Percentiles rank a stretch among this genome's conserved stretches.
Conservation (phyloP, 2,888 invertebrate species). For the Drosophila nr. perissopoda region DNA sequence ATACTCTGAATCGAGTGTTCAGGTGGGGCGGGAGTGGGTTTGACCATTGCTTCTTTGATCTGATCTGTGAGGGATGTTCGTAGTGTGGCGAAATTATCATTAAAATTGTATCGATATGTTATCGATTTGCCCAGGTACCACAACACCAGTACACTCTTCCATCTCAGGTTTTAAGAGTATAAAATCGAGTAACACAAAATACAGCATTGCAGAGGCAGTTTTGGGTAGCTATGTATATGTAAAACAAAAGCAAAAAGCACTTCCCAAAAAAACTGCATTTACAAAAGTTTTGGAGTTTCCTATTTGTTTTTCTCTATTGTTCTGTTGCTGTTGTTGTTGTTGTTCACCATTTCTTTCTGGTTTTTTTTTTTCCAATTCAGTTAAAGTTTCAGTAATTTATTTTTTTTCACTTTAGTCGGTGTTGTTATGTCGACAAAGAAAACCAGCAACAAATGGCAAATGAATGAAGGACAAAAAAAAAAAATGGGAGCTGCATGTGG, state of each 20-base stretch:
- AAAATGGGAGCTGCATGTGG: slow-evolving; percentile 46
- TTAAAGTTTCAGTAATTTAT: slow-evolving; percentile 33
- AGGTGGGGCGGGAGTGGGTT: neutral
- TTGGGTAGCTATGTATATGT: neutral
- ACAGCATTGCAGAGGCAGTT: neutral
- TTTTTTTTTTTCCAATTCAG: slow-evolving; percentile 24
- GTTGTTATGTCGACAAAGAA: slow-evolving; percentile 67
- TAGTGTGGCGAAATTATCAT: neutral
- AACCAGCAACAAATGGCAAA: slow-evolving; percentile 66
- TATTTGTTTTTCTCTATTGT: slow-evolving; percentile 54
- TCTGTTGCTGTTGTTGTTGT: slow-evolving; percentile 17
- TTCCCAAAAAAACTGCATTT: slow-evolving; percentile 54
- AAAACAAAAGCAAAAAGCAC: slow-evolving; percentile 9
- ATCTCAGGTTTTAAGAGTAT: neutral
- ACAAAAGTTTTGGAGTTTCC: slow-evolving; percentile 66
- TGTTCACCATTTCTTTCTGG: neutral
- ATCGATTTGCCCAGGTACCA: neutral
- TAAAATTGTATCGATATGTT: neutral
- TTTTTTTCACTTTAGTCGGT: slow-evolving; percentile 44
- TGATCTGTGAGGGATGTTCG: neutral
- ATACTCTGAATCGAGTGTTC: neutral
- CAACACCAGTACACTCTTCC: neutral
- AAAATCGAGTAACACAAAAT: slow-evolving; percentile 15
- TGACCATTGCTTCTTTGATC: neutral
- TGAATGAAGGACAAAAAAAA: slow-evolving; percentile 20